Percentiles rank a stretch among this genome's conserved stretches.
Conservation (phyloP, 2,888 invertebrate genomes). For the Lithosia quadra region DNA sequence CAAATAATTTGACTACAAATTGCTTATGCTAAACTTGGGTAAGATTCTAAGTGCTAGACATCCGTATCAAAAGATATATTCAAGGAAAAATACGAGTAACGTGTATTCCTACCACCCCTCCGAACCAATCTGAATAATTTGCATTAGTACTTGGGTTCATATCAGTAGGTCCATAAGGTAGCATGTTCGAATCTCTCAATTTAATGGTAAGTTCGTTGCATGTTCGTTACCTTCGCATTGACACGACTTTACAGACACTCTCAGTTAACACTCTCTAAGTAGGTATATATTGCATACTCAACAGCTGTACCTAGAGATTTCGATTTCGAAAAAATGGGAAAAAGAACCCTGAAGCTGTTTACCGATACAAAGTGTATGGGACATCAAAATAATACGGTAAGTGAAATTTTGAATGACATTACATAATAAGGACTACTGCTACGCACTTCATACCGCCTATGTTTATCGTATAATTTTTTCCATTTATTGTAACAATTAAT, state of each 20-base stretch:
- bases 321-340: slow-evolving; percentile 74
- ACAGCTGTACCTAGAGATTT: slow-evolving; percentile 76
- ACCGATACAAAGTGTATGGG: slow-evolving; percentile 73
- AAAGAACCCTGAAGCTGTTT: slow-evolving; percentile 72
- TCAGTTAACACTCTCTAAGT: background rate
- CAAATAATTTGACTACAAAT: no score
- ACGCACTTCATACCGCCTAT: background rate
- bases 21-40: no score
- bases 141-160: background rate
- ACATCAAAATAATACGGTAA: slow-evolving; percentile 62
- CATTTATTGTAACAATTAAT: background rate
- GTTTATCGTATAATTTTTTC: background rate
- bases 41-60: no score
- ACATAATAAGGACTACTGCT: background rate
- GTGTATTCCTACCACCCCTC: background rate
- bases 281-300: slow-evolving; percentile 6
- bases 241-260: background rate
- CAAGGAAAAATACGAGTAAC: background rate
- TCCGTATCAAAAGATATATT: no score
- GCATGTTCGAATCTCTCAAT: background rate
- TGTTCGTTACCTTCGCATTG: background rate
- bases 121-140: background rate
- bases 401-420: background rate
- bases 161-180: background rate
- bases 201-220: background rate